These are phyloP conservation scores for Perca flavescens DNA, from an alignment of 2,113 vertebrate genomes.

Conservation along the genomic window DNA sequence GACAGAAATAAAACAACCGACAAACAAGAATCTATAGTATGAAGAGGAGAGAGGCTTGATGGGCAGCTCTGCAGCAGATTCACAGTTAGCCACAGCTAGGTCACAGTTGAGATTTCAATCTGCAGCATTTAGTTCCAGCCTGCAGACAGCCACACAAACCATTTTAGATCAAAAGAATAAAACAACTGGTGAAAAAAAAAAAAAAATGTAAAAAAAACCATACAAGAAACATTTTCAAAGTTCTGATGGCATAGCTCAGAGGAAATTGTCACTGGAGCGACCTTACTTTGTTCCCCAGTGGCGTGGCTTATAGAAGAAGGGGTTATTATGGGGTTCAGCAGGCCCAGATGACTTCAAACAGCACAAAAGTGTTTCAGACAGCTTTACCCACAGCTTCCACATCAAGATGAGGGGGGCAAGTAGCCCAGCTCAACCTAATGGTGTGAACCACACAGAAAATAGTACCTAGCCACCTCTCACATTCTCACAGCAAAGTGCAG, in stretches of 20 bases:
- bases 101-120: constrained; percentile 88
- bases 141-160: constrained; percentile 80
- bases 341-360: constrained; percentile 67
- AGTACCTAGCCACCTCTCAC: constrained; percentile 69
- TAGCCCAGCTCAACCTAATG: constrained; percentile 32
- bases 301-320: constrained; percentile 63
- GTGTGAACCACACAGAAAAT: constrained; percentile 67
- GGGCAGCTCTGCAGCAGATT: constrained; percentile 85
- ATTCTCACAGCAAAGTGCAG: constrained; percentile 86
- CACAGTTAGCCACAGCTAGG: constrained; percentile 87
- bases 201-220: constrained; percentile 28
- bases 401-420: constrained; percentile 24
- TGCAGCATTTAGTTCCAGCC: constrained; percentile 82
- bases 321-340: constrained; percentile 67
- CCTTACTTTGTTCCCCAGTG: constrained; percentile 76
- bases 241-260: constrained; percentile 81
- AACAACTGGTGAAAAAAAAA: constrained; percentile 43
- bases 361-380: constrained; percentile 76
- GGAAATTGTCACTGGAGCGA: constrained; percentile 80
- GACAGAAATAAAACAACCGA: constrained; percentile 56
- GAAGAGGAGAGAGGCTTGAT: constrained; percentile 74
- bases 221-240: constrained; percentile 63
- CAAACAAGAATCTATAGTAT: constrained; percentile 57
- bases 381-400: constrained; percentile 82
- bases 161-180: constrained; percentile 73